phyloP scores from a whole-genome alignment of 2,888 invertebrate species.

The Dioctria linearis region DNA sequence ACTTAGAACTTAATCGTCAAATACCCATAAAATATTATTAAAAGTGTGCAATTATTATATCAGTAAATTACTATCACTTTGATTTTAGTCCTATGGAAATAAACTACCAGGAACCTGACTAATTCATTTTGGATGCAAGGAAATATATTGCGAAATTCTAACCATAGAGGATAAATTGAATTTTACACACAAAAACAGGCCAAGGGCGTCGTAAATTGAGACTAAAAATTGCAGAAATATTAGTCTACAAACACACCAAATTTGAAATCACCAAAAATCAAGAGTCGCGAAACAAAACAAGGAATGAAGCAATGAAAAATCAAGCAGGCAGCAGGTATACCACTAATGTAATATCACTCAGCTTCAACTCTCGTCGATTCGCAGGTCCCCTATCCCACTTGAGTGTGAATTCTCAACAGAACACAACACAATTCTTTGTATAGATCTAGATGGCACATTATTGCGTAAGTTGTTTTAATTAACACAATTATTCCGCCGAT shows the following conservation, averaged over 20 bases:
- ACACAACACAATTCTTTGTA: background rate
- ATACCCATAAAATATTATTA: no score
- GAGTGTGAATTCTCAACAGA: constrained; percentile 2
- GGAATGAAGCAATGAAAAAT: no score
- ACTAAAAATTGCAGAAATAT: background rate
- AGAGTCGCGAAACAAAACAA: background rate
- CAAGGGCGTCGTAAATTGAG: constrained; percentile 19
- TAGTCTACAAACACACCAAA: background rate
- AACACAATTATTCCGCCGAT: constrained; percentile 31
- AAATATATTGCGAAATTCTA: background rate
- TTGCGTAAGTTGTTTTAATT: constrained; percentile 50
- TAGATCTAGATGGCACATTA: constrained; percentile 7
- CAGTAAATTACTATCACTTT: no score
- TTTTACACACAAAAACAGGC: constrained; percentile 21
- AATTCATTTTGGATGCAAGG: no score
- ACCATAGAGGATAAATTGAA: constrained; percentile 5
- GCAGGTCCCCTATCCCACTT: background rate
- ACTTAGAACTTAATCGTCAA: no score
- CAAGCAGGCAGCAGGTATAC: background rate
- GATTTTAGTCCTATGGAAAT: no score
- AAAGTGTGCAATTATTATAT: no score
- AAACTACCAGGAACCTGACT: no score
- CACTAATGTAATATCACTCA: background rate
- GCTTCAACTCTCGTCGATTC: background rate
- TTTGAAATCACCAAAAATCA: background rate